These are phyloP conservation scores for Eupithecia vulgata DNA, from an alignment of 2,888 invertebrate species.

Conservation along the genomic window DNA sequence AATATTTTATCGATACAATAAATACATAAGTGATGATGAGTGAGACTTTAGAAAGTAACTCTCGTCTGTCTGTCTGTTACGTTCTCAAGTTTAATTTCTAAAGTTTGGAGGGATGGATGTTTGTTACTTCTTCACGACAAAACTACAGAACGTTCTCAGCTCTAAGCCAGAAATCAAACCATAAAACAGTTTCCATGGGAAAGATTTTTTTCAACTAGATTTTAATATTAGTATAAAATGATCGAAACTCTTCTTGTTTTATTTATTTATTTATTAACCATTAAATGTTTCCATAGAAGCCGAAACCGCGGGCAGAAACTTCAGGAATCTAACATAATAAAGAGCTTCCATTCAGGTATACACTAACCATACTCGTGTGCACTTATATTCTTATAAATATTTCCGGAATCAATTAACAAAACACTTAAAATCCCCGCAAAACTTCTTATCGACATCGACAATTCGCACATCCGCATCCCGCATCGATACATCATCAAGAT, in stretches of 20 bases:
- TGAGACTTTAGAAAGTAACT: no score
- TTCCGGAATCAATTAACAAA: neutral
- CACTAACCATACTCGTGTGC: neutral
- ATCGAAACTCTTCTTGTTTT: no score
- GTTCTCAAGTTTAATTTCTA: no score
- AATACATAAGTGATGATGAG: no score
- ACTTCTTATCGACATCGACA: conserved; percentile 21
- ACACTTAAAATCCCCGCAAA: neutral
- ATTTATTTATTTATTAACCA: no score
- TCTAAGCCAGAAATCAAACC: neutral
- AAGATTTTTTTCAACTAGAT: no score
- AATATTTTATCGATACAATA: no score
- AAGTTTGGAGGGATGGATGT: neutral
- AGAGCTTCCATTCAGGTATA: neutral
- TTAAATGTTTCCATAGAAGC: neutral
- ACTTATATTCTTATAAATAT: neutral
- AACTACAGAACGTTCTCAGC: neutral
- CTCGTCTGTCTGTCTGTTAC: no score
- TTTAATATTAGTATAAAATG: no score
- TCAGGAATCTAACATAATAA: neutral
- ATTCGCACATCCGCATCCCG: conserved; percentile 37
- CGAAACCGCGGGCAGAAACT: neutral
- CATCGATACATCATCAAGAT: conserved; percentile 79
- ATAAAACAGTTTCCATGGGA: no score
- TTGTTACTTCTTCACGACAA: neutral